Base-by-base conservation (phyloP, 1,140 invertebrate genomes). In the Anastrepha ludens region DNA sequence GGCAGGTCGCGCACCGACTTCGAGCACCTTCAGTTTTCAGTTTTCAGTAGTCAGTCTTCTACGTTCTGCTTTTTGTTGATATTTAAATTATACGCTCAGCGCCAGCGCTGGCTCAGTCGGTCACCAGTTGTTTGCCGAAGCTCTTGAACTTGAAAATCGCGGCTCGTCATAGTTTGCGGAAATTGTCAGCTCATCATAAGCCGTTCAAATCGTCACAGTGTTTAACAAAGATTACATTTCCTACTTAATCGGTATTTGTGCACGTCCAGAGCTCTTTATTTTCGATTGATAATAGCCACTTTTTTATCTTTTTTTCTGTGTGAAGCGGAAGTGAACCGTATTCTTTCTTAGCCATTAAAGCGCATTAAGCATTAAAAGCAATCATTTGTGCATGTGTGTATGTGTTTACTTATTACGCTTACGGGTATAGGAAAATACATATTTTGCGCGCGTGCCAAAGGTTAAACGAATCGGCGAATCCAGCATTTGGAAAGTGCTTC, bases 1-100 rank as follows among this genome's bases (percentile, higher is more conserved):
- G 74, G 0, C 29, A 4, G 67, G 47, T 81, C 7, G 74, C 74
- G 11, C 47, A 81, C 47, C 74, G 67, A 55, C 60, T 13, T 81
- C 50, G 74, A 81, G 47, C 74, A 55, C n/a, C 41, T 55, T 55
- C 20, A 20, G 47, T 11, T 15, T 62, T 17, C n/a, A 0, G 60
- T n/a, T 17, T n/a, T 62, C 60, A 15, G 60, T 62, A 15, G 1
- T 81, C 60, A 41, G 74, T 87, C 29, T 55, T 85, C 41, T 62
- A 64, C 87, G 13, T 78, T 65, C 62, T 29, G 70, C 78, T 85
- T 87, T 47, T 87, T 85, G 64, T 55, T 81, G 41, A 89, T 92
- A 92, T 91, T 92, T 92, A 92, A 92, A 90, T 89, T 87, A 44
- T 88, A 90, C 88, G 81, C 87, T 89, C 90, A 89, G 88, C 89